A percentile compares a stretch with the other conserved stretches of the same genome.
Conservation (phyloP, 2,113 vertebrate genomes). For the Elaphurus davidianus region DNA sequence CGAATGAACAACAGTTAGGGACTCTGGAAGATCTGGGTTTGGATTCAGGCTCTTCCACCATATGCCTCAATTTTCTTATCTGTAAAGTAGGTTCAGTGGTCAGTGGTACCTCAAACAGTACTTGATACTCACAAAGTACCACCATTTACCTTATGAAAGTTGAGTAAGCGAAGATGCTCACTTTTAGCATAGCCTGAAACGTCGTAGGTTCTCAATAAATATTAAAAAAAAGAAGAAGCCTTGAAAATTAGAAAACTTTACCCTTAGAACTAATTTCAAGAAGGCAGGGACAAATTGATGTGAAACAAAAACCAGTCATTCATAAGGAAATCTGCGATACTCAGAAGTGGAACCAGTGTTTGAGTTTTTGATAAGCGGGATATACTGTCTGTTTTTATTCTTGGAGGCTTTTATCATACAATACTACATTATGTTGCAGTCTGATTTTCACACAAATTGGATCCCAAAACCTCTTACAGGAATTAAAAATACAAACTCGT, state of each 20-base stretch:
- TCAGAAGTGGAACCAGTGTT: neutral
- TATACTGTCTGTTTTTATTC: conserved; percentile 64
- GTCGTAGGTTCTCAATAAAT: neutral
- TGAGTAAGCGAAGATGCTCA: neutral
- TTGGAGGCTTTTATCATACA: conserved; percentile 72
- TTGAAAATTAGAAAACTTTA: neutral
- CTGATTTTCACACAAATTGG: conserved; percentile 72
- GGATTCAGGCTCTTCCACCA: neutral
- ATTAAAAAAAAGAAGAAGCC: neutral
- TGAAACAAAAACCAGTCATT: neutral
- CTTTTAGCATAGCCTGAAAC: neutral
- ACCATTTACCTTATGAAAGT: neutral
- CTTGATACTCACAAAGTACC: neutral
- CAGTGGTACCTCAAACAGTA: neutral
- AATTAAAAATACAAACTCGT: conserved; percentile 78
- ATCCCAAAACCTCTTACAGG: conserved; percentile 72
- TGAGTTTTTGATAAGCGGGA: conserved; percentile 46
- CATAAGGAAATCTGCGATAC: conserved; percentile 7
- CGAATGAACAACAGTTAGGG: neutral
- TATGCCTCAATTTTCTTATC: neutral
- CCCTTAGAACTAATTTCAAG: neutral
- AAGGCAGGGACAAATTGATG: neutral
- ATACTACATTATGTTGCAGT: conserved; percentile 71
- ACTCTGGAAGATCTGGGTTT: neutral
- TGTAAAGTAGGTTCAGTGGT: neutral